Percentiles rank a stretch among this genome's conserved stretches.
phyloP scores from a whole-genome alignment of 1,140 invertebrate species.

The Lordiphosa stackelbergi region DNA sequence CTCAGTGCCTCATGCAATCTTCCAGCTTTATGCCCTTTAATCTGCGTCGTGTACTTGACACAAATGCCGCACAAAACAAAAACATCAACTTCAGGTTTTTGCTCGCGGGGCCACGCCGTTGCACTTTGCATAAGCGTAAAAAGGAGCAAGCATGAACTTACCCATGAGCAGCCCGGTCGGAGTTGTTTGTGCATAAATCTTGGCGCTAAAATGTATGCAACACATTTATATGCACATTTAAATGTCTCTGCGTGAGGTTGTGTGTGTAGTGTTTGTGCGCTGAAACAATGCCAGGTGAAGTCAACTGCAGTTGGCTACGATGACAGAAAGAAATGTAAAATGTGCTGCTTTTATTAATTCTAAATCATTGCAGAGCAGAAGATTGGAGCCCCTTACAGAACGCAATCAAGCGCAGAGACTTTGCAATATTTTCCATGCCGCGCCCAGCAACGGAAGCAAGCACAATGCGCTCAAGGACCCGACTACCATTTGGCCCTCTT shows the following conservation, averaged over 20 bases:
- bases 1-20: slow-evolving; percentile 51
- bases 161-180: slow-evolving; percentile 48
- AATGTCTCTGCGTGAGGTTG: slow-evolving; percentile 7
- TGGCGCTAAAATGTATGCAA: slow-evolving; percentile 67
- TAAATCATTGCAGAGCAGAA: slow-evolving; percentile 50
- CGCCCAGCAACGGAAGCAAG: slow-evolving; percentile 48
- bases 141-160: slow-evolving; percentile 40
- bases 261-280: slow-evolving; percentile 12
- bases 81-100: slow-evolving; percentile 63
- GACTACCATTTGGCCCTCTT: slow-evolving; percentile 12
- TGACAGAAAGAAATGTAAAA: slow-evolving; percentile 13
- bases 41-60: slow-evolving; percentile 73
- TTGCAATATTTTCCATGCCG: slow-evolving; percentile 5
- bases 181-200: slow-evolving; percentile 65
- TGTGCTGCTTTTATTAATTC: slow-evolving; percentile 61
- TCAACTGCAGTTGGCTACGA: slow-evolving; percentile 51
- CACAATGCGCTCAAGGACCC: slow-evolving; percentile 50
- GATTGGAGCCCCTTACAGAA: slow-evolving; percentile 8
- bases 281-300: slow-evolving; percentile 64
- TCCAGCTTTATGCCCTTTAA: slow-evolving; percentile 66
- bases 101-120: slow-evolving; percentile 35
- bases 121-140: slow-evolving; percentile 63
- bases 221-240: slow-evolving; percentile 54
- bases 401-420: neutral
- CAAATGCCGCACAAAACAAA: slow-evolving; percentile 66